Base-by-base conservation (phyloP, 2,113 vertebrate species). In the Takifugu bimaculatus region DNA sequence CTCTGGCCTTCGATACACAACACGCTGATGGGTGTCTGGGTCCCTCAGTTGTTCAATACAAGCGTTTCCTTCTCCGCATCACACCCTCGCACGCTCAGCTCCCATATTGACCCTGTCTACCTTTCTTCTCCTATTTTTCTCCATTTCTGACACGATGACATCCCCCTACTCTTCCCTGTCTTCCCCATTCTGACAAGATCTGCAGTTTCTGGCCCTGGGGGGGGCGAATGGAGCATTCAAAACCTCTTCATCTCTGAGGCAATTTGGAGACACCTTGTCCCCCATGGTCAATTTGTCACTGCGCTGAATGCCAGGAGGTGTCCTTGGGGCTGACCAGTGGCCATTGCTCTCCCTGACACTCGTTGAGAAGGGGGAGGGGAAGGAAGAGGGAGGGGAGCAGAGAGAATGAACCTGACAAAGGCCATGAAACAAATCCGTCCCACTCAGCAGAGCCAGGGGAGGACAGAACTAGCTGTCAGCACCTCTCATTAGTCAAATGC, bases 401-500 rank as follows among this genome's bases (percentile, higher is more conserved):
- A 63, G 77, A 80, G 78, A 84, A 75, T 81, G 80, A 83, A 82
- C 81, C 78, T 83, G 84, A 85, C 82, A 83, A 81, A 74, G 82
- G 75, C 79, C 78, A 72, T 80, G 81, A 84, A 88, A 89, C 82
- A 88, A 85, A 90, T 88, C 83, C 72, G 80, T 89, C 88, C 81
- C 85, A 87, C 86, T 88, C 88, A 87, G 88, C 86, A 84, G 84
- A 86, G 88, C 80, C 85, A 80, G 57, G 89, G 85, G 86, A 87
- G 80, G 78, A 72, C 83, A 80, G 82, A 77, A 85, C 83, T 63
- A 85, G 74, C 87, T 89, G 90, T 91, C 90, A 90, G 87, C 88
- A 85, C 75, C 81, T 83, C 90, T 91, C 90, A 91, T 91, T 91
- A 91, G 89, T 92, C 90, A 90, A 88, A 87, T 81, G 77, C 85